Evolutionary conservation across 2,113 vertebrate genomes (phyloP).

Genomic region (Rhinopomastus cyanomelas): DNA sequence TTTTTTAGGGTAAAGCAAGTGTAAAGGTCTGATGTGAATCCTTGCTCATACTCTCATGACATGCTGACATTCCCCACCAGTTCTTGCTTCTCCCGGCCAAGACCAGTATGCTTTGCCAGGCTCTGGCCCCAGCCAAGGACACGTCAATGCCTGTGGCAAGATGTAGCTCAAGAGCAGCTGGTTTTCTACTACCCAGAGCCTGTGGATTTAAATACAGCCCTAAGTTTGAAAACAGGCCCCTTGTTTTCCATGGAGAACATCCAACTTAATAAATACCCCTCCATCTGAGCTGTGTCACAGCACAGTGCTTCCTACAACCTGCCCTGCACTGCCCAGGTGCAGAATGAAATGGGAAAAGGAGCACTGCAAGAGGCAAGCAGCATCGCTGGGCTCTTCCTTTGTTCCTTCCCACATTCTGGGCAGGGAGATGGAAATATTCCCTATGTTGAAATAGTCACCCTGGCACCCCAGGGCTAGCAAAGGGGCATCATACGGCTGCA

Average conservation of each 20-base stretch:
- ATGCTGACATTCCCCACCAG: not conserved
- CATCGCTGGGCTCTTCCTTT: not conserved
- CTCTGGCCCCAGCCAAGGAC: not conserved
- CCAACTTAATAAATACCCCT: not conserved
- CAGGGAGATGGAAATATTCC: not conserved
- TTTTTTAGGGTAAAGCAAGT: not conserved
- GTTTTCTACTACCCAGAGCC: not conserved
- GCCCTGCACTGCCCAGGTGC: not conserved
- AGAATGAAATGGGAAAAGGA: not conserved
- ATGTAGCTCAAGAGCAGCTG: not conserved
- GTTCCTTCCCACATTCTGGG: not conserved
- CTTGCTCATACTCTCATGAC: not conserved
- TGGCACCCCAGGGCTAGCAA: not conserved
- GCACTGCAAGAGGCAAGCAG: not conserved
- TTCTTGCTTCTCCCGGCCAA: not conserved
- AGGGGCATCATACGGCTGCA: not conserved
- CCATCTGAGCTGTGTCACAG: not conserved
- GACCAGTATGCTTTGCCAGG: not conserved
- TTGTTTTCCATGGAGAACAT: not conserved
- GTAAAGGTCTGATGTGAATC: not conserved
- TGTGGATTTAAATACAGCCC: not conserved
- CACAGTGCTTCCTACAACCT: not conserved
- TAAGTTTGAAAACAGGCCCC: not conserved
- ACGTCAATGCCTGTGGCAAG: not conserved
- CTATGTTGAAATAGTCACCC: not conserved